Base-by-base conservation (phyloP, 2,797 vertebrate genomes). In the Cheirogaleus major region DNA sequence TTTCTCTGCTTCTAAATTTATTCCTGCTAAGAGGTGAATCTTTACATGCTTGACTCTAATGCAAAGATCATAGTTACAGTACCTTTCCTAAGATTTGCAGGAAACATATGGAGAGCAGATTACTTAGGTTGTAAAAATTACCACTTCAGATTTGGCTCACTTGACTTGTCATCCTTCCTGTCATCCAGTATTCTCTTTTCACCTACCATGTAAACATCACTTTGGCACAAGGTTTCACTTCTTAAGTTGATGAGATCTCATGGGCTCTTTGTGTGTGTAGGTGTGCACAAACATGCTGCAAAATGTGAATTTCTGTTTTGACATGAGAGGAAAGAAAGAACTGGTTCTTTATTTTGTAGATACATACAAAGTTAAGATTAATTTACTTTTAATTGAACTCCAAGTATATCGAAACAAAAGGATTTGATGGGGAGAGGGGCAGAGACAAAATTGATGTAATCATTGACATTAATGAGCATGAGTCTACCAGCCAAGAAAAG, bases 31-130 rank as follows among this genome's bases (percentile, higher is more conserved):
- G 94, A 97, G 92, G 84, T 92, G 81, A 91, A 89, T 96, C 91
- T 91, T 95, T 97, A 93, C 67, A 43, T 79, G 38, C 9, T 38
- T 3, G 32, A 50, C 63, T 95, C 48, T 93, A 96, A 95, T 94
- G 89, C 38, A 87, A 94, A 95, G 93, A 92, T 85, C 89, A 83
- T 82, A 50, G 61, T 38, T 88, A 55, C 35, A 65, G 41, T 92
- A 92, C 81, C 93, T 98, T 96, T 85, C 52, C 69, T 78, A 92
- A 48, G 78, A 86, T 93, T 83, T 96, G 18, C 79, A 73, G 90
- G 59, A 89, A 96, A 97, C 97, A 98, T 97, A 97, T 97, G 98
- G 96, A 96, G 81, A 96, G 59, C 97, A 97, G 97, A 97, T 97
- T 97, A 98, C 52, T 95, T 92, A 80, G 87, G 97, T 91, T 97